Base-by-base conservation (phyloP, 2,888 invertebrate genomes). In the Cantharis rustica region DNA sequence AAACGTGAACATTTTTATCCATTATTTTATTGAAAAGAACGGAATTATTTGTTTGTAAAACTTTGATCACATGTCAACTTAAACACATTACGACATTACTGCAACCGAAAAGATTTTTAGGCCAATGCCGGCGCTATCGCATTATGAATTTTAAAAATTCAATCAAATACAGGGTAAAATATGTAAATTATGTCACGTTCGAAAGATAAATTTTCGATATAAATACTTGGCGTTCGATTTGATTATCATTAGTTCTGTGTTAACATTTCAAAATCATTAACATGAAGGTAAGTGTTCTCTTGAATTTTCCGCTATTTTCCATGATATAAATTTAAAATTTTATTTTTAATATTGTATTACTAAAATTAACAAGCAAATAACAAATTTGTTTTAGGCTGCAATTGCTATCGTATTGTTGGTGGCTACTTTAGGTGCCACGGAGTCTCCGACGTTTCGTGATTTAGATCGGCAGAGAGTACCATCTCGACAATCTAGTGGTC, bases 341-440 rank as follows among this genome's bases (percentile, higher is more conserved):
- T 10, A 26, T 26, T 26, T 26, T 26, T 10, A 26, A 26, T 26
- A 27, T 27, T 31, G 4, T 31, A 31, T 31, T 31, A 31, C 26
- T 26, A 26, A 26, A 10, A 17, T 17, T 17, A 17, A 23, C 23
- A 23, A 17, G 3, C 23, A 23, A 23, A 26, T 20, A 20, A 23
- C 9, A 31, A 31, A 31, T n/a, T 31, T 31, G n/a, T 31, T 75
- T 23, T 27, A 77, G 77, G 63, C 63, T 17, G 16, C 26, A 66
- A 62, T 88, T 73, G 86, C 87, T 69, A 79, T 89, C 20, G 80
- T 86, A 15, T 81, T 89, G 10, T 83, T 89, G 72, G 83, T 88
- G 27, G 84, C 88, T 15, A 86, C 88, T 5, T 79, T 88, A 85
- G 87, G 85, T 23, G 79, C 87, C 17, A 90, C 90, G 5, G 90